A percentile compares a stretch with the other conserved stretches of the same genome.
Evolutionary conservation across 2,113 vertebrate genomes (phyloP).

Genomic region (Charina bottae): DNA sequence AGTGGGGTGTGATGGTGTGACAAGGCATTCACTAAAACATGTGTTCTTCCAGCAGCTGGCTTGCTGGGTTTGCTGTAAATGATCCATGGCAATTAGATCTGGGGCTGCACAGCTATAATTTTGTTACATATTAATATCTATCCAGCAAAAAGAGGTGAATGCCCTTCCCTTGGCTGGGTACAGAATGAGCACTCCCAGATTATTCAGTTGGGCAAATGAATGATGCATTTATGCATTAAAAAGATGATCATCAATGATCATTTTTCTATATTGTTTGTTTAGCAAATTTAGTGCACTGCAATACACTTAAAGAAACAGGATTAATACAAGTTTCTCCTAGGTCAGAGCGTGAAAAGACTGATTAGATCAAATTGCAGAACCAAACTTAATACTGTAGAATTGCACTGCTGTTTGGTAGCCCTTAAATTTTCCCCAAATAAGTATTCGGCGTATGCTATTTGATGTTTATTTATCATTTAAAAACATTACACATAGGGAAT

Average conservation of each 20-base stretch:
- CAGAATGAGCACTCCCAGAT: slow-evolving; percentile 39
- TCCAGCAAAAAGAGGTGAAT: slow-evolving; percentile 67
- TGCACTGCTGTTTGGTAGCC: background rate
- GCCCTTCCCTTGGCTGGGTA: slow-evolving; percentile 62
- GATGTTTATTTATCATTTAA: background rate
- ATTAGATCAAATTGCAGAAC: background rate
- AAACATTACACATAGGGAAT: background rate
- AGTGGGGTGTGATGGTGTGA: slow-evolving; percentile 38
- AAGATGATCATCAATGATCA: background rate
- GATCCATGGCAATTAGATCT: slow-evolving; percentile 68
- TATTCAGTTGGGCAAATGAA: slow-evolving; percentile 33
- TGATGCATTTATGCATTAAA: slow-evolving; percentile 21
- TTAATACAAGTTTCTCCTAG: slow-evolving; percentile 15
- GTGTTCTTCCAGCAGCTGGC: slow-evolving; percentile 65
- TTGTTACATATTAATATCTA: slow-evolving; percentile 74
- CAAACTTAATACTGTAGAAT: background rate
- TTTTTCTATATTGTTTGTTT: background rate
- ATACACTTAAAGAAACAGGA: slow-evolving; percentile 4
- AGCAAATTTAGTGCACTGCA: slow-evolving; percentile 19
- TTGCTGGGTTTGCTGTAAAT: slow-evolving; percentile 65
- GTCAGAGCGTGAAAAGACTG: slow-evolving; percentile 3
- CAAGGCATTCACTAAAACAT: slow-evolving; percentile 45
- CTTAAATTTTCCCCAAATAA: background rate
- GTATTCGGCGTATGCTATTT: background rate
- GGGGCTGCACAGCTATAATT: slow-evolving; percentile 71